These are phyloP conservation scores for Panthera tigris DNA, from an alignment of 2,113 vertebrate species.

Conservation along the genomic window DNA sequence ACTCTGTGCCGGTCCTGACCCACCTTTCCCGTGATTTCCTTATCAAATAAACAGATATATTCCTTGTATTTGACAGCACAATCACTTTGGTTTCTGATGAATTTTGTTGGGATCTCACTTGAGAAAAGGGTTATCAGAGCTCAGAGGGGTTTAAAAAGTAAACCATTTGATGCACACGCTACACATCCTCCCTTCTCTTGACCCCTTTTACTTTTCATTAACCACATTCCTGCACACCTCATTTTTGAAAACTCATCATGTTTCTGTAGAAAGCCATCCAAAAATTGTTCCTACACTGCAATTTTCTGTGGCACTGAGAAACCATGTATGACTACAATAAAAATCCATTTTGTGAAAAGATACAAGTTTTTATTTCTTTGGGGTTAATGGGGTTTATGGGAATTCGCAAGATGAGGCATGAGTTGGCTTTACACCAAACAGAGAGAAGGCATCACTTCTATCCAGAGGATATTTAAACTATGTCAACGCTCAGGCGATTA, in stretches of 20 bases:
- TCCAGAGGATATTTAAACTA: not conserved
- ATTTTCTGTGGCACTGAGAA: conserved; percentile 53
- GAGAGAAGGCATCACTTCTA: not conserved
- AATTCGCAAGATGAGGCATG: not conserved
- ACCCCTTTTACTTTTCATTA: not conserved
- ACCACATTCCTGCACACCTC: conserved; percentile 39
- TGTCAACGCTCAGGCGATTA: not conserved
- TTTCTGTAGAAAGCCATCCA: conserved; percentile 31
- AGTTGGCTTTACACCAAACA: not conserved
- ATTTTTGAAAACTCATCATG: conserved; percentile 19
- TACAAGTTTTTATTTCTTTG: conserved; percentile 32
- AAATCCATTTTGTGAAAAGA: conserved; percentile 64
- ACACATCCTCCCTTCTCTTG: not conserved
- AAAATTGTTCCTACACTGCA: conserved; percentile 8
- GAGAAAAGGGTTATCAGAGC: not conserved
- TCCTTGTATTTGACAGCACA: conserved; percentile 38
- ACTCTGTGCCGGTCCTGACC: not conserved
- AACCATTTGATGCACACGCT: not conserved
- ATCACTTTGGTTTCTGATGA: not conserved
- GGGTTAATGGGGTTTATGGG: conserved; percentile 1
- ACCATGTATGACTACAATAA: conserved; percentile 63
- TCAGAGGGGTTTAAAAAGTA: not conserved
- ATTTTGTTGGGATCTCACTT: conserved; percentile 1
- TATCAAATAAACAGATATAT: not conserved
- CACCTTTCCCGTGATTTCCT: not conserved